Evolutionary conservation across 2,888 invertebrate genomes (phyloP).

Genomic region (Drosophila tripunctata): DNA sequence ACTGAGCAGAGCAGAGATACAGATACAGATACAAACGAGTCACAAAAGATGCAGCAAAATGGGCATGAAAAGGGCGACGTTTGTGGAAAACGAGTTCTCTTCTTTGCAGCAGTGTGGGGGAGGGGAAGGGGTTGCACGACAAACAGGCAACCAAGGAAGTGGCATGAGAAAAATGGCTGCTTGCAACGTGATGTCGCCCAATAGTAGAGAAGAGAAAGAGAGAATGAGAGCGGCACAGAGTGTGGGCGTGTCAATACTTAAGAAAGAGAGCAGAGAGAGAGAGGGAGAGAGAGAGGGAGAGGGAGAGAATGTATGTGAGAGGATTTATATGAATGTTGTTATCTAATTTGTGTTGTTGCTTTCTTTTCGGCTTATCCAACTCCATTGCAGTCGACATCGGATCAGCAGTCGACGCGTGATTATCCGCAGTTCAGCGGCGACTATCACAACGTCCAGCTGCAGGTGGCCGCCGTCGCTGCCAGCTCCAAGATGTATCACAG

Average conservation of each 20-base stretch:
- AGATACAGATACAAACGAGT: slow-evolving; percentile 27
- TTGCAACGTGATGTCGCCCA: slow-evolving; percentile 52
- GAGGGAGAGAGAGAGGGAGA: neutral
- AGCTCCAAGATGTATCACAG: slow-evolving; percentile 84
- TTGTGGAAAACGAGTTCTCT: slow-evolving; percentile 43
- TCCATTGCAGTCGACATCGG: slow-evolving; percentile 74
- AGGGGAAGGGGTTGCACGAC: neutral
- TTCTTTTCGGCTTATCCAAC: too few relatives aligned
- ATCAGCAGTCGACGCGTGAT: slow-evolving; percentile 75
- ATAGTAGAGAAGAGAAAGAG: slow-evolving; percentile 32
- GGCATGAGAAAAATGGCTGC: slow-evolving; percentile 63
- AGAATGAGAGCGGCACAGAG: slow-evolving; percentile 6
- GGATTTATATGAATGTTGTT: neutral
- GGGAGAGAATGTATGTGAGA: neutral
- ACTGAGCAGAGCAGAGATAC: slow-evolving; percentile 15
- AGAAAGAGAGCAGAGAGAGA: neutral
- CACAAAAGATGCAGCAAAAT: slow-evolving; percentile 36
- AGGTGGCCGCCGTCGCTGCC: slow-evolving; percentile 58
- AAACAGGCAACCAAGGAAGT: slow-evolving; percentile 35
- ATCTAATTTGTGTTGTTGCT: slow-evolving; percentile 17
- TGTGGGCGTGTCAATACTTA: slow-evolving; percentile 18
- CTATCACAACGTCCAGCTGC: slow-evolving; percentile 60
- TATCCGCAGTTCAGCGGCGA: slow-evolving; percentile 63
- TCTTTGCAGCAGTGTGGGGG: too few relatives aligned
- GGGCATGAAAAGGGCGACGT: slow-evolving; percentile 39